Conservation (phyloP, 2,797 vertebrate genomes). For the Protonibea diacanthus region DNA sequence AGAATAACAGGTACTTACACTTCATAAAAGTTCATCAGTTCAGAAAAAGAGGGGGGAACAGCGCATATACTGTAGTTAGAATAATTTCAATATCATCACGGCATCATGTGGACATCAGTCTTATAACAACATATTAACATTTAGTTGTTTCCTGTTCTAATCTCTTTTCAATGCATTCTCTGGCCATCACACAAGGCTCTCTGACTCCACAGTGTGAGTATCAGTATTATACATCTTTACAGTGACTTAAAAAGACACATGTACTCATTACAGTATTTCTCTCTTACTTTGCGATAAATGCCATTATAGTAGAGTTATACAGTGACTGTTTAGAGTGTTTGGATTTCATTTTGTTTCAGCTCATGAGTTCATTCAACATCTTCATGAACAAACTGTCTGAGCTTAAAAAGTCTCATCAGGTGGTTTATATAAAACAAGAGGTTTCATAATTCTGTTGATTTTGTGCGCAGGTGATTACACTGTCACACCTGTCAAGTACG, state of each 20-base stretch:
- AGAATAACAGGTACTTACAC: fast-evolving
- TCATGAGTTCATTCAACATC: background rate
- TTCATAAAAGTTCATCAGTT: fast-evolving
- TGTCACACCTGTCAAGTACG: too few species aligned
- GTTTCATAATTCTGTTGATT: too few species aligned
- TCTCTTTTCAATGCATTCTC: background rate
- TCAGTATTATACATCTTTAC: background rate
- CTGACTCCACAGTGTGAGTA: slow-evolving; percentile 12
- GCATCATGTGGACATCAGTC: too few species aligned
- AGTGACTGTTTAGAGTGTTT: background rate
- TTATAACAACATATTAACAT: too few species aligned
- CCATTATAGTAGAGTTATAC: background rate
- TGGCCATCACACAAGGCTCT: too few species aligned
- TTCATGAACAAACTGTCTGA: background rate
- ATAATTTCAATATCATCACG: too few species aligned
- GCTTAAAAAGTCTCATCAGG: background rate
- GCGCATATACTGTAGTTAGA: too few species aligned
- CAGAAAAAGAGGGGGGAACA: too few species aligned
- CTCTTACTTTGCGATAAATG: background rate
- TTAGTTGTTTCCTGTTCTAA: background rate
- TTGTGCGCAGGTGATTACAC: too few species aligned
- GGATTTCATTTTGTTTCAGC: background rate
- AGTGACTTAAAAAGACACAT: background rate
- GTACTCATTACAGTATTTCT: background rate
- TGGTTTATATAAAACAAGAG: background rate